Conservation (phyloP, 2,888 invertebrate genomes). For the Macropis europaea region DNA sequence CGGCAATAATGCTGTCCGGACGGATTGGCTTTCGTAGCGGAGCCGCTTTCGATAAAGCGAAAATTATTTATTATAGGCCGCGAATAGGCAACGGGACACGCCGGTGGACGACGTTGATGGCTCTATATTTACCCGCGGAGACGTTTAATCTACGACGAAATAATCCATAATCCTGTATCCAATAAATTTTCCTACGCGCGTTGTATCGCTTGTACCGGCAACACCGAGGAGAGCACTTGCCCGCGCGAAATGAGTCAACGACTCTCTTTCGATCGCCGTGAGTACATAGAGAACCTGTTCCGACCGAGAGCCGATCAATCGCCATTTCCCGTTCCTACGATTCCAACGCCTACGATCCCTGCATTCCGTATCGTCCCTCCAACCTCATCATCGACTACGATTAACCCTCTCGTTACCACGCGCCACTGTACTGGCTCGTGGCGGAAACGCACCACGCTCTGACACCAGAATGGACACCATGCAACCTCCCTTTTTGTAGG, state of each 20-base stretch:
- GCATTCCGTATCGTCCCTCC: constrained; percentile 54
- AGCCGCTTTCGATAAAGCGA: constrained; percentile 41
- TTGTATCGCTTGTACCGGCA: constrained; percentile 32
- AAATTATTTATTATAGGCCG: constrained; percentile 50
- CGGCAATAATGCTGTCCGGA: constrained; percentile 18
- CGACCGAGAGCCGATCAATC: constrained; percentile 57
- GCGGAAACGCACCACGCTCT: too few relatives aligned
- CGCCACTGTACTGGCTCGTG: too few relatives aligned
- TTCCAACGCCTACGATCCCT: constrained; percentile 59
- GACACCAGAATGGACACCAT: too few relatives aligned
- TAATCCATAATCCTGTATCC: constrained; percentile 59
- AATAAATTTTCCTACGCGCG: constrained; percentile 54
- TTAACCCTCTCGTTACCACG: constrained; percentile 19
- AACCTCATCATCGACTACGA: constrained; percentile 36
- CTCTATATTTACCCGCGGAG: constrained; percentile 56
- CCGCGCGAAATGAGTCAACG: constrained; percentile 72
- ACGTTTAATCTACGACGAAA: constrained; percentile 55
- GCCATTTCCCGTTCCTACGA: constrained; percentile 60
- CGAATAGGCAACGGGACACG: constrained; percentile 11
- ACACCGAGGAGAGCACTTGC: constrained; percentile 47
- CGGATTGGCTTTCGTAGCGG: constrained; percentile 31
- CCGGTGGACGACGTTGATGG: constrained; percentile 50
- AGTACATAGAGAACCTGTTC: constrained; percentile 68
- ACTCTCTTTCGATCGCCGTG: constrained; percentile 70
- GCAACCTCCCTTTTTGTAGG: too few relatives aligned